Conservation (phyloP, 1,140 invertebrate species). For the Arctopsyche grandis region DNA sequence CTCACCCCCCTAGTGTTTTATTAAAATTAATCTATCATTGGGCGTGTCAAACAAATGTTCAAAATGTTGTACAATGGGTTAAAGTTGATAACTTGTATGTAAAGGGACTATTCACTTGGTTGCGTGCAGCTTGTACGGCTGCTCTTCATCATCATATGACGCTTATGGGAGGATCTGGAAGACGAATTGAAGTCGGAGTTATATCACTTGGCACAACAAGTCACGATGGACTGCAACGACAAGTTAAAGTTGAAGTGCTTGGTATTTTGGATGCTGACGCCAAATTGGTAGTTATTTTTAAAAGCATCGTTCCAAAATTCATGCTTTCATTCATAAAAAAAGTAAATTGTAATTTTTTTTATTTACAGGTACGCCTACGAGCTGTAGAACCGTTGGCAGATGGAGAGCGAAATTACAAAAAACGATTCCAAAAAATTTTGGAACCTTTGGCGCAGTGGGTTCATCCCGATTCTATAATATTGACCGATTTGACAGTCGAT, state of each 20-base stretch:
- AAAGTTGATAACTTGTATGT: constrained; percentile 83
- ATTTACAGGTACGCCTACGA: constrained; percentile 72
- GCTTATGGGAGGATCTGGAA: constrained; percentile 74
- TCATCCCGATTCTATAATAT: constrained; percentile 77
- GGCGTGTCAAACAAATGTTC: constrained; percentile 87
- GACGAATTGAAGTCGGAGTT: constrained; percentile 81
- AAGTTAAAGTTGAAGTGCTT: constrained; percentile 89
- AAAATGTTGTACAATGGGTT: constrained; percentile 88
- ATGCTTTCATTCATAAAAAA: neutral
- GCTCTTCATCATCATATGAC: constrained; percentile 79
- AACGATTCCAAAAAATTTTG: constrained; percentile 80
- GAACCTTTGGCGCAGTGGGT: constrained; percentile 83
- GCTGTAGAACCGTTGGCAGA: constrained; percentile 84
- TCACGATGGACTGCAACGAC: constrained; percentile 81
- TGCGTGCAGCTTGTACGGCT: constrained; percentile 80
- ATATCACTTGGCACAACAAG: constrained; percentile 90
- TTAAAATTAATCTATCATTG: constrained; percentile 90
- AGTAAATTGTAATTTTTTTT: neutral
- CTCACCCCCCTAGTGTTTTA: constrained; percentile 81
- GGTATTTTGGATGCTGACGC: constrained; percentile 81
- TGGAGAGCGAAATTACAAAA: constrained; percentile 80
- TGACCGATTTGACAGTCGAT: constrained; percentile 86
- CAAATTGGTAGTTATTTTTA: constrained; percentile 67
- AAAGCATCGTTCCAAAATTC: neutral
- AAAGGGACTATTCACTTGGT: constrained; percentile 81